Evolutionary conservation across 2,797 vertebrate species (phyloP), one percentile per base, ranked within the genome.

Genomic region (Rhinichthys osculus): DNA sequence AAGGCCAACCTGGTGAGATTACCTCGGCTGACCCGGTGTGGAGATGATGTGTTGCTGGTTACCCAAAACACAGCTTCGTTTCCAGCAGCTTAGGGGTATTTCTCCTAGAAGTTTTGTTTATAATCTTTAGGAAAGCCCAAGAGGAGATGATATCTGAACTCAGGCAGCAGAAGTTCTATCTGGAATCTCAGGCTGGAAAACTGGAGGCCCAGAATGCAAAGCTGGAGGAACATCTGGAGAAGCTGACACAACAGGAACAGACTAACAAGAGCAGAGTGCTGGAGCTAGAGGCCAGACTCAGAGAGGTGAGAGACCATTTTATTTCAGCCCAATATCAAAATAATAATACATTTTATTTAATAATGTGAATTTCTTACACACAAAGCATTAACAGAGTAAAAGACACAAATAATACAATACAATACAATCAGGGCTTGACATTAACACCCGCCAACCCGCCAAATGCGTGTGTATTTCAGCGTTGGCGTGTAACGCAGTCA

Each of bases 141-240:
- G 98, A 99, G 90, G 98, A 99, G 93, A 99, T 99, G 98, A 99
- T 99, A 92, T 99, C 98, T 85, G 98, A 99, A 92, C 97, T 99
- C 83, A 95, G 98, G 85, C 98, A 99, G 91, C 98, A 99, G 93
- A 99, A 99, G 92, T 99, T 99, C 93, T 99, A 99, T 92, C 92
- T 96, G 91, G 96, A 96, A 87, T 96, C 95, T 94, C 96, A 97
- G 95, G 94, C 95, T 90, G 96, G 96, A 11, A 96, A 96, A 88
- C 93, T 96, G 3, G 96, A 96, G 89, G 95, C 96, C 59, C 95
- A 96, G 92, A 99, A 99, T 91, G 97, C 97, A 90, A 99, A 99
- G 92, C 95, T 99, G 90, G 98, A 99, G 92, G 98, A 99, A 86
- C 98, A 99, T 90, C 95, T 99, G 91, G 98, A 99, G 87, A 99